phyloP scores from a whole-genome alignment of 2,113 vertebrate species.

The Circaetus cinerascens region DNA sequence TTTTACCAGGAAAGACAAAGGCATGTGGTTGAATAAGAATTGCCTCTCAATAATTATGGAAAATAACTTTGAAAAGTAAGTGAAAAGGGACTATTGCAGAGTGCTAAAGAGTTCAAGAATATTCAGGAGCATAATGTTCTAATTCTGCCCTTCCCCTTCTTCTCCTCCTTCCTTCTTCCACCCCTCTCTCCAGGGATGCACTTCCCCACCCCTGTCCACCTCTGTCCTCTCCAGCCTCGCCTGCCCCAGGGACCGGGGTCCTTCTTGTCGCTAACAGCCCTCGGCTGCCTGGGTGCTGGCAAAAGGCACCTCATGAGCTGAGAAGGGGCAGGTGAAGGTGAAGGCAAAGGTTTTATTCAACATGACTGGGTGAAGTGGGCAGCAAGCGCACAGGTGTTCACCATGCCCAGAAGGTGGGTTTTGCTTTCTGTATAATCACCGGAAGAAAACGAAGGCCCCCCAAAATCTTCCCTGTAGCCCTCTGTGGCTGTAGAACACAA shows the following conservation, averaged over 20 bases:
- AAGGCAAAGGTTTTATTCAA: neutral
- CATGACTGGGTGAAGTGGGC: neutral
- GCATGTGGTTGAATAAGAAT: neutral
- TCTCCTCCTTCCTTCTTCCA: neutral
- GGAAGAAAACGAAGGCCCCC: neutral
- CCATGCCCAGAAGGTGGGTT: neutral
- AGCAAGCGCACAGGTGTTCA: neutral
- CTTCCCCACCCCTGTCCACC: neutral
- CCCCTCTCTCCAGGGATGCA: accelerated
- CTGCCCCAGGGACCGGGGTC: neutral
- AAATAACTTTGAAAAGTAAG: neutral
- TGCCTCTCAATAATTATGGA: neutral
- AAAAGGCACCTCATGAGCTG: neutral
- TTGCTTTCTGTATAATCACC: neutral
- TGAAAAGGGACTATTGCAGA: neutral
- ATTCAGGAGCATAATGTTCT: neutral
- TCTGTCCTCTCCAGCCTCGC: neutral
- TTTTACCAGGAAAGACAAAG: neutral
- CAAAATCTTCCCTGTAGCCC: neutral
- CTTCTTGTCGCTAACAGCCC: neutral
- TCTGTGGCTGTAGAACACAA: neutral
- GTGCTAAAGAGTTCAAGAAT: neutral
- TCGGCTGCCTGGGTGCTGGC: neutral
- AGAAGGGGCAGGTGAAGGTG: neutral
- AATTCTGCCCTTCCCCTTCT: neutral